These are phyloP conservation scores for Xenopus laevis DNA, from an alignment of 2,113 vertebrate genomes.

Conservation along the genomic window DNA sequence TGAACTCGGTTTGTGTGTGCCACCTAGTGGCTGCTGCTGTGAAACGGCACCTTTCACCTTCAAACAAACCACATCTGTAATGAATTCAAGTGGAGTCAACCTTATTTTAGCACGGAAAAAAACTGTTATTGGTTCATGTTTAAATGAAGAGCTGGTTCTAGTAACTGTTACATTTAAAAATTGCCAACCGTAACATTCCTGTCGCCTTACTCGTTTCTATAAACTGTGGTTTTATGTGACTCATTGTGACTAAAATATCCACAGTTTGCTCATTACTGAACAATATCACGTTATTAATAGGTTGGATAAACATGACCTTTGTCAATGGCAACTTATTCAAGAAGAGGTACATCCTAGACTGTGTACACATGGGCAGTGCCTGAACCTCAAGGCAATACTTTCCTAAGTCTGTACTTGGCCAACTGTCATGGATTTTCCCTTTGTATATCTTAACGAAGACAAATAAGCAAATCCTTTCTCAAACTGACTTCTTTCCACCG, in stretches of 20 bases:
- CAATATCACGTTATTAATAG: constrained; percentile 6
- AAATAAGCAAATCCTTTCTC: too few species aligned
- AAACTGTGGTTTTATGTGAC: constrained; percentile 14
- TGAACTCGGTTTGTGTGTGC: constrained; percentile 55
- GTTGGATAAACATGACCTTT: constrained; percentile 17
- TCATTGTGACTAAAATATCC: constrained; percentile 35
- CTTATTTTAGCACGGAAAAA: constrained; percentile 24
- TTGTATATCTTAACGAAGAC: too few species aligned
- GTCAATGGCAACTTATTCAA: background rate
- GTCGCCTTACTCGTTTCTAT: constrained; percentile 31
- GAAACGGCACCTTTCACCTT: constrained; percentile 9
- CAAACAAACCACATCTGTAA: constrained; percentile 42
- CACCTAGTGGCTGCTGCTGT: constrained; percentile 62
- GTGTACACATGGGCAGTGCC: too few species aligned
- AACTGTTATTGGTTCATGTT: constrained; percentile 34
- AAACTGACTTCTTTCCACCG: too few species aligned
- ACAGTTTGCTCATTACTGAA: constrained; percentile 9
- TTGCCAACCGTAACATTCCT: constrained; percentile 37
- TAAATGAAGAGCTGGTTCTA: constrained; percentile 22
- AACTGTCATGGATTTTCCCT: too few species aligned
- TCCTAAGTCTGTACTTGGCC: too few species aligned
- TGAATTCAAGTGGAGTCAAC: constrained; percentile 30
- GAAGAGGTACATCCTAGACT: background rate
- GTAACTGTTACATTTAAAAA: constrained; percentile 24
- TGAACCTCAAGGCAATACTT: too few species aligned